Base-by-base conservation (phyloP, 2,113 vertebrate genomes). In the Phodopus roborovskii region DNA sequence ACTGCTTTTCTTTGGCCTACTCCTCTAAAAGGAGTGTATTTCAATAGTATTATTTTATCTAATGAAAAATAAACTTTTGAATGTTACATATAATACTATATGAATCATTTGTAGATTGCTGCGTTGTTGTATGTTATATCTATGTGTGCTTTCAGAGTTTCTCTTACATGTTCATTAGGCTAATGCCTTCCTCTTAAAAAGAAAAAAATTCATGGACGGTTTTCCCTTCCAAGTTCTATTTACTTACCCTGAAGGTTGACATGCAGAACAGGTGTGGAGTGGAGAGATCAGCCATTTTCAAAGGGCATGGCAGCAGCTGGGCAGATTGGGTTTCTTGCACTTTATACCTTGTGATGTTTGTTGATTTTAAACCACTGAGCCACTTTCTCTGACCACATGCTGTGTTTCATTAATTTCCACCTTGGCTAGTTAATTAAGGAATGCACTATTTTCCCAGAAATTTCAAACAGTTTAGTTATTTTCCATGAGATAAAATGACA, bases 311-410 rank as follows among this genome's bases (percentile, higher is more conserved):
- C 56, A 87, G 24, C 95, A 96, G 81, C 90, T 98, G 78, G 73
- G 94, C 96, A 98, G 97, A 98, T 98, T 97, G 96, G 94, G 92
- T 99, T 98, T 98, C 98, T 97, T 98, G 82, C 77, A 95, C 92
- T 96, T 96, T 94, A 92, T 92, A 22, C 92, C 98, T 98, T 97
- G 94, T 96, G 94, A 97, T 97, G 87, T 97, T 98, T 97, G 78
- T 96, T 97, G 96, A 98, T 98, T 95, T 97, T 91, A 97, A 97
- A 96, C 66, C 96, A 93, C 97, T 96, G 90, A 96, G 91, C 30
- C 94, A 42, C 45, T 96, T 97, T 96, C 62, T 97, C 93, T 98
- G 96, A 98, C 96, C 94, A 97, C 78, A 87, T 92, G 33, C 8
- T 92, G 95, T 96, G 33, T 88, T 95, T 36, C 78, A 39, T 36